Percentiles rank a stretch among this genome's conserved stretches.
These are phyloP conservation scores for Oreochromis grahami DNA, from an alignment of 2,797 vertebrate genomes.

Conservation along the genomic window DNA sequence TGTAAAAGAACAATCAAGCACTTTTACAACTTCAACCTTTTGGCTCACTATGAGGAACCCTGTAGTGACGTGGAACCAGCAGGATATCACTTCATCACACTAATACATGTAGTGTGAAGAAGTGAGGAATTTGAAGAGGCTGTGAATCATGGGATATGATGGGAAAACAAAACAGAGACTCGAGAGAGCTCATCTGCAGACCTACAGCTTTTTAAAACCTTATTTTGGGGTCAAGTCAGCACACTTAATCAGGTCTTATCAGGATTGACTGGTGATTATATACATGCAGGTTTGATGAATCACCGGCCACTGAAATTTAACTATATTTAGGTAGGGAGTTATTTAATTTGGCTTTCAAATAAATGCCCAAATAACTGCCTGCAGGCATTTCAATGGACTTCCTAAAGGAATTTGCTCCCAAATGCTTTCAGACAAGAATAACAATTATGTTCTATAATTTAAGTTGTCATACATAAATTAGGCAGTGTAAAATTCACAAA, in stretches of 20 bases:
- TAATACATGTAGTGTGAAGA: too few species aligned
- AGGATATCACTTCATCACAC: too few species aligned
- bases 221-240: neutral
- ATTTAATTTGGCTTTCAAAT: neutral
- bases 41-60: too few species aligned
- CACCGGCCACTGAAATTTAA: neutral
- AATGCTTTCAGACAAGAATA: neutral
- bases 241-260: too few species aligned
- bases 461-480: neutral
- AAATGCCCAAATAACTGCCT: neutral
- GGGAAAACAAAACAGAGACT: accelerated
- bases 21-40: too few species aligned
- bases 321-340: neutral
- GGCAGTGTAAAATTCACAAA: neutral
- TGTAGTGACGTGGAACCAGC: too few species aligned
- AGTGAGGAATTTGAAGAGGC: too few species aligned
- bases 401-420: accelerated
- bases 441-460: accelerated
- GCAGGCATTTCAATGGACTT: too few species aligned
- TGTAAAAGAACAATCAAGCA: too few species aligned
- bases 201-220: neutral
- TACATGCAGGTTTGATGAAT: neutral
- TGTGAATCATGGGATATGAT: neutral
- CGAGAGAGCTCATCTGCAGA: neutral
- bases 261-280: too few species aligned